A percentile compares a stretch with the other conserved stretches of the same genome.
Conservation (phyloP, 2,888 invertebrate species). For the Eristalis intricaria region DNA sequence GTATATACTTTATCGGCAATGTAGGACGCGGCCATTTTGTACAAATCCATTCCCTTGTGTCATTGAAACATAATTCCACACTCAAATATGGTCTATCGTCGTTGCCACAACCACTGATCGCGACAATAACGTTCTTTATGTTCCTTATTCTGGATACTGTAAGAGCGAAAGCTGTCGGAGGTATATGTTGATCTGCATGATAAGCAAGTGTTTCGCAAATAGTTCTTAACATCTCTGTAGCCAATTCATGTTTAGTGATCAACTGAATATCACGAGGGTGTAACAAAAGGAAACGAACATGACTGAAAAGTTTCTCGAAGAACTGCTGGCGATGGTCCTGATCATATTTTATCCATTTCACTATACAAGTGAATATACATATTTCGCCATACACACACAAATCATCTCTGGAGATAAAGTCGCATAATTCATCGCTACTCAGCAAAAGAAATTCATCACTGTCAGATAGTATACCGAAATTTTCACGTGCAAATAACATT, state of each 20-base stretch:
- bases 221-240: background rate
- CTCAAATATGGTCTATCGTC: background rate
- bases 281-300: constrained; percentile 1
- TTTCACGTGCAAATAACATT: background rate
- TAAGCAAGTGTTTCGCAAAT: background rate
- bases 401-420: background rate
- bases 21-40: background rate
- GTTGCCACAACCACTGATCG: background rate
- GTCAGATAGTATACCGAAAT: background rate
- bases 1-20: background rate
- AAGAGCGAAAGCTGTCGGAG: background rate
- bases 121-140: background rate
- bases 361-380: background rate
- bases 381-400: background rate
- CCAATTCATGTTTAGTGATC: background rate
- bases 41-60: background rate
- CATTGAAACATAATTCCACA: background rate
- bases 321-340: background rate
- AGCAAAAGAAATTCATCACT: constrained; percentile 1
- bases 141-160: background rate
- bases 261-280: background rate
- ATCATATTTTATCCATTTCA: constrained; percentile 6
- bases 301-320: background rate
- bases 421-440: background rate
- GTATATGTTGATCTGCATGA: background rate